Evolutionary conservation across 1,140 invertebrate species (phyloP).

Genomic region (Mizuhopecten yessoensis): DNA sequence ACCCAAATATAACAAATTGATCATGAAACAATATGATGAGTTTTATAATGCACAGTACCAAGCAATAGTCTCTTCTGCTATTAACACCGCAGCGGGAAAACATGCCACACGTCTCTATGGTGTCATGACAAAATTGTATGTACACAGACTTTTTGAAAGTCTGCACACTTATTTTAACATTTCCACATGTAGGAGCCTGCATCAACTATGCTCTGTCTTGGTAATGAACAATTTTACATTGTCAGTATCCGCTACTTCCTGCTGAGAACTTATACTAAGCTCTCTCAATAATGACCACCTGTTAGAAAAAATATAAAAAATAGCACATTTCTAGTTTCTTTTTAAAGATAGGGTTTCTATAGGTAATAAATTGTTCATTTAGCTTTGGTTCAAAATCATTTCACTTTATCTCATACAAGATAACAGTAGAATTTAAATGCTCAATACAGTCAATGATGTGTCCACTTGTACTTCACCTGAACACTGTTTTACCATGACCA

Average conservation of each 20-base stretch:
- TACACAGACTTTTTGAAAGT: background rate
- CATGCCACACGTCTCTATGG: background rate
- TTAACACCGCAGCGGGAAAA: background rate
- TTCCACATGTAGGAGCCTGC: slow-evolving; percentile 16
- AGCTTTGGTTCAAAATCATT: too few species aligned
- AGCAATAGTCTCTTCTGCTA: background rate
- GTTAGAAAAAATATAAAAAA: background rate
- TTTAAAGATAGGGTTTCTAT: background rate
- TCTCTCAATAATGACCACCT: slow-evolving; percentile 38
- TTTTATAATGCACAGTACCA: background rate
- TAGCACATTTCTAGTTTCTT: slow-evolving; percentile 2
- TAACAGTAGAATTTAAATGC: too few species aligned
- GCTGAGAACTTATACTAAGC: background rate
- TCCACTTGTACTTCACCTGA: too few species aligned
- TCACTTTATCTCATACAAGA: too few species aligned
- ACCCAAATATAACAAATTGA: too few species aligned
- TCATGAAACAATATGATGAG: slow-evolving; percentile 1
- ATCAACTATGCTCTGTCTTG: background rate
- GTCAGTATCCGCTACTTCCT: background rate
- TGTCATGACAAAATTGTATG: background rate
- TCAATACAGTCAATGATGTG: too few species aligned
- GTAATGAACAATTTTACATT: background rate
- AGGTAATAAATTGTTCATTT: background rate
- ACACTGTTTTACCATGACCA: too few species aligned
- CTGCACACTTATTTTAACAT: background rate